Percentiles rank a stretch among this genome's conserved stretches.
Conservation (phyloP, 2,797 vertebrate genomes). For the Centropyge bicolor region DNA sequence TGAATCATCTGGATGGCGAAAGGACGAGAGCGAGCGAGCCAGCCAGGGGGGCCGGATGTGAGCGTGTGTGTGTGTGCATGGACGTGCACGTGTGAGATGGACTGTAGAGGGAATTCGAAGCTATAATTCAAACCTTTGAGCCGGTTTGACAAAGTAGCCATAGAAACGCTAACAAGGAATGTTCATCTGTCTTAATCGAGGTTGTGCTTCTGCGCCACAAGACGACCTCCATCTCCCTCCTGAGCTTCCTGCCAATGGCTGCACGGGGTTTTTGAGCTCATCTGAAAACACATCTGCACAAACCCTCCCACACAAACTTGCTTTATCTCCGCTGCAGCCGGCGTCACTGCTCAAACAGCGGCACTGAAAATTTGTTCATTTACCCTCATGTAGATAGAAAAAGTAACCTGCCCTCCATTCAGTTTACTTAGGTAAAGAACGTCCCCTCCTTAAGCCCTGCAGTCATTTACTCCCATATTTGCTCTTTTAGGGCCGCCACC, state of each 20-base stretch:
- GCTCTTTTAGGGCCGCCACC: conserved; percentile 47
- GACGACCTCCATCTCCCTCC: conserved; percentile 6
- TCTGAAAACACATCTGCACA: conserved; percentile 38
- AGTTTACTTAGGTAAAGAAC: conserved; percentile 47
- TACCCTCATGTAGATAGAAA: conserved; percentile 26
- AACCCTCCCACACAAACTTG: conserved; percentile 12
- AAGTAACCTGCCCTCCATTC: conserved; percentile 35
- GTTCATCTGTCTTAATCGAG: conserved; percentile 68
- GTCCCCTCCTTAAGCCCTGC: conserved; percentile 21
- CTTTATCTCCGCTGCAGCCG: conserved; percentile 23
- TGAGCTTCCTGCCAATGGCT: conserved; percentile 7
- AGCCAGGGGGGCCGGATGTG: background rate
- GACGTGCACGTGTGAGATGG: conserved; percentile 11
- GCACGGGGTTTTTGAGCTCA: conserved; percentile 18
- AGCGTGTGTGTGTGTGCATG: conserved; percentile 12
- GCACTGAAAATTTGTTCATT: conserved; percentile 36
- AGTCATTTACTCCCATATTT: conserved; percentile 59
- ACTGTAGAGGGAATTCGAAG: conserved; percentile 37
- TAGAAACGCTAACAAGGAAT: conserved; percentile 59
- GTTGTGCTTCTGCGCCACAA: conserved; percentile 15
- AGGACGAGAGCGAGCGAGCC: conserved; percentile 46
- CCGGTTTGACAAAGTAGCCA: conserved; percentile 70
- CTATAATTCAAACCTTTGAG: conserved; percentile 54
- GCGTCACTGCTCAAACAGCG: conserved; percentile 27
- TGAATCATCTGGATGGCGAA: conserved; percentile 77